phyloP scores from a whole-genome alignment of 2,113 vertebrate species.

The Crotalus tigris region DNA sequence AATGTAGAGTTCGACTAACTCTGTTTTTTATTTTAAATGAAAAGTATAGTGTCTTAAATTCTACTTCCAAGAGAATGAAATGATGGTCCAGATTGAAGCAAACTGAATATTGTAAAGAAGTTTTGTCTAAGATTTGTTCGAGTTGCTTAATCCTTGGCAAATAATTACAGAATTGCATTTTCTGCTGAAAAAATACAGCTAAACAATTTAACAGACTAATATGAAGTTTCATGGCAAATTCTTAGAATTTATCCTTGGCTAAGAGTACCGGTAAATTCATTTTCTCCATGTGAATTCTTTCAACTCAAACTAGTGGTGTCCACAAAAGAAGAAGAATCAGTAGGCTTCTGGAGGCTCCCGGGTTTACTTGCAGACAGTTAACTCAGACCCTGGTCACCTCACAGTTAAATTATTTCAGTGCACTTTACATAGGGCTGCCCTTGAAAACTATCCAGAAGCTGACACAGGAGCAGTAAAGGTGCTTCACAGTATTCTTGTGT shows the following conservation, averaged over 20 bases:
- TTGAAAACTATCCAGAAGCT: not conserved
- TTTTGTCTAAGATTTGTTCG: not conserved
- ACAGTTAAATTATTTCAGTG: not conserved
- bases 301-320: not conserved
- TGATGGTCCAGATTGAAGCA: not conserved
- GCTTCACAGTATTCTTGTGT: not conserved
- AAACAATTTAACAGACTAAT: slow-evolving; percentile 11
- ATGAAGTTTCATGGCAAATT: accelerated
- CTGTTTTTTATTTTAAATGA: slow-evolving; percentile 33
- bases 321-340: not conserved
- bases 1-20: not conserved
- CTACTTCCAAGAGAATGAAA: not conserved
- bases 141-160: not conserved
- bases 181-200: not conserved
- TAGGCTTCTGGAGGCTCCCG: not conserved
- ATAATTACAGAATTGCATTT: not conserved
- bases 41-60: slow-evolving; percentile 3
- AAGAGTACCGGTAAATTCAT: not conserved
- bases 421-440: not conserved
- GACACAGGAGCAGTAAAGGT: not conserved
- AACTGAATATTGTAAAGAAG: slow-evolving; percentile 10
- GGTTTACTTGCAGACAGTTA: not conserved
- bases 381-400: not conserved
- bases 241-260: not conserved
- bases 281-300: not conserved